Evolutionary conservation across 2,888 invertebrate genomes (phyloP).

Genomic region (Aspidiotus rigidus): DNA sequence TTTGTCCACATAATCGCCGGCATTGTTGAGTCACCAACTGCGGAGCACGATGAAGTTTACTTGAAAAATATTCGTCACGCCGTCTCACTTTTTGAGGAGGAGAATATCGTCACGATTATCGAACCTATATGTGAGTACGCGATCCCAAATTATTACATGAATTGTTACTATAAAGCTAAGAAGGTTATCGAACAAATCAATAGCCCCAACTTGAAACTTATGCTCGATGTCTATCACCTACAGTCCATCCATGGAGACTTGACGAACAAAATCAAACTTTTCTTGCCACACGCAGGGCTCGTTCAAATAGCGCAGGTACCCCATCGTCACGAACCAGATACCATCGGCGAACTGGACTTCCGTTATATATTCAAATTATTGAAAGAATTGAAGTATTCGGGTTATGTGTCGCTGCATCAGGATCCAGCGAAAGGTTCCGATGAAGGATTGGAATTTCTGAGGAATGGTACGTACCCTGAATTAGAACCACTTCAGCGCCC

Average conservation of each 20-base stretch:
- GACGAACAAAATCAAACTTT: conserved; percentile 60
- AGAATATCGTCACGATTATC: conserved; percentile 69
- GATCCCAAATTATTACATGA: conserved; percentile 77
- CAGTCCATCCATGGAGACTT: conserved; percentile 83
- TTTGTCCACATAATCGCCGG: conserved; percentile 91
- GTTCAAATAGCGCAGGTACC: conserved; percentile 87
- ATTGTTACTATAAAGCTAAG: conserved; percentile 67
- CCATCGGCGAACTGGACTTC: conserved; percentile 77
- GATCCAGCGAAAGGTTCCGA: no score
- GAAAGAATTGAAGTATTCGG: conserved; percentile 59
- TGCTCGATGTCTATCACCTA: conserved; percentile 82
- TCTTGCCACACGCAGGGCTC: conserved; percentile 60
- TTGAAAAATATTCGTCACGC: conserved; percentile 69
- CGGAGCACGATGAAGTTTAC: conserved; percentile 55
- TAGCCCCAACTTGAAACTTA: conserved; percentile 66
- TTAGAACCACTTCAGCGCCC: no score
- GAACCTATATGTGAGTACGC: conserved; percentile 85
- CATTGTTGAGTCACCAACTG: conserved; percentile 48
- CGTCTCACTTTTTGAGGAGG: conserved; percentile 55
- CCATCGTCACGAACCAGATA: conserved; percentile 73
- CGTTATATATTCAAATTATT: conserved; percentile 64
- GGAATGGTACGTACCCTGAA: no score
- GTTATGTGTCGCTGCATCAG: conserved; percentile 43
- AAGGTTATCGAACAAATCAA: conserved; percentile 63
- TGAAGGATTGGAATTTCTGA: no score